These are phyloP conservation scores for Trimorus sp. DNA, from an alignment of 2,888 invertebrate species.

Conservation along the genomic window DNA sequence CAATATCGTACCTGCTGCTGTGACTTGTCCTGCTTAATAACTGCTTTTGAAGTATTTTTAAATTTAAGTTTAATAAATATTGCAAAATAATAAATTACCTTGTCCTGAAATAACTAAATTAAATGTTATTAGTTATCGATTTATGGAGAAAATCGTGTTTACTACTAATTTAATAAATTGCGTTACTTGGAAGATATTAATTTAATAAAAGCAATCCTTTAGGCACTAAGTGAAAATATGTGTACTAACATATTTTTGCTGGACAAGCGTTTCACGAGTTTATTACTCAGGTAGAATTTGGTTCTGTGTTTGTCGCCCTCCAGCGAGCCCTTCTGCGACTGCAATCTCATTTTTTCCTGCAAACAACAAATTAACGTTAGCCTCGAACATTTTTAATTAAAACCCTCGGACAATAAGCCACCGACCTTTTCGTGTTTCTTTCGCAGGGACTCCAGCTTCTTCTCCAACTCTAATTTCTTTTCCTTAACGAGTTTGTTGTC, in stretches of 20 bases:
- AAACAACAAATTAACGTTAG: slow-evolving; percentile 12
- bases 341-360: slow-evolving; percentile 85
- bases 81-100: no score
- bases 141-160: no score
- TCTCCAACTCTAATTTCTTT: slow-evolving; percentile 91
- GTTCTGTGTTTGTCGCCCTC: slow-evolving; percentile 86
- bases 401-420: slow-evolving; percentile 2
- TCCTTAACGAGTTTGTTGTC: slow-evolving; percentile 92
- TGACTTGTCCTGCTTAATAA: no score
- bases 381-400: slow-evolving; percentile 10
- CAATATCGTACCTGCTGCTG: no score
- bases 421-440: slow-evolving; percentile 89
- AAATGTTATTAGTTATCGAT: no score
- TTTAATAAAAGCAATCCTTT: no score
- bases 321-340: slow-evolving; percentile 84
- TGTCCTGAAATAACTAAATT: no score
- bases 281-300: slow-evolving; percentile 89
- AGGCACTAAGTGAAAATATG: not conserved
- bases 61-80: no score
- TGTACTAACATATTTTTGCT: slow-evolving; percentile 89
- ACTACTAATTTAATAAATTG: no score
- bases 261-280: slow-evolving; percentile 89
- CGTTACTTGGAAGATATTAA: no score
- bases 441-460: slow-evolving; percentile 91
- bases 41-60: no score